Evolutionary conservation across 2,113 vertebrate species (phyloP).

Genomic region (Arvicanthis niloticus): DNA sequence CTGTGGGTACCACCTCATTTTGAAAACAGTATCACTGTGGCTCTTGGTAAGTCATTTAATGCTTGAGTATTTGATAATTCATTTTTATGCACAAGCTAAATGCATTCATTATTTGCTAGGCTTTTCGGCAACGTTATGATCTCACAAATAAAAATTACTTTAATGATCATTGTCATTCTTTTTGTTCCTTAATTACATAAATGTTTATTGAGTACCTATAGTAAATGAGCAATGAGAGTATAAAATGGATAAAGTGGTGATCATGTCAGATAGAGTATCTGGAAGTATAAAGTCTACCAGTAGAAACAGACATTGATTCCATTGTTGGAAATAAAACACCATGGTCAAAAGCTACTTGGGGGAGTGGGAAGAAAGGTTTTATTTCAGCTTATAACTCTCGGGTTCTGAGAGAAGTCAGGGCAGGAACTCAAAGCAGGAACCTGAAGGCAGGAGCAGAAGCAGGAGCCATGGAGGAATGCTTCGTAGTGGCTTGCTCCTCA

Average conservation of each 20-base stretch:
- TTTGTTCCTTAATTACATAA: conserved; percentile 7
- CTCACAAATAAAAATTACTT: conserved; percentile 17
- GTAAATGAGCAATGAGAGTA: not conserved
- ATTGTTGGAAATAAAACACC: not conserved
- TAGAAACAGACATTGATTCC: not conserved
- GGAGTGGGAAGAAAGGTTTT: not conserved
- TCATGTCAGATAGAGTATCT: not conserved
- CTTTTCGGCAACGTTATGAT: not conserved
- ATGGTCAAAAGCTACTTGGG: not conserved
- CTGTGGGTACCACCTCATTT: not conserved
- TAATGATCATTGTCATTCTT: not conserved
- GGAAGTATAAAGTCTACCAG: not conserved
- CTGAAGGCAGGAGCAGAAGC: not conserved
- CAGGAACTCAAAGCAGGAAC: not conserved
- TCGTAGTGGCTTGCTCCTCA: not conserved
- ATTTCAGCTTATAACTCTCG: not conserved
- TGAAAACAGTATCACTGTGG: not conserved
- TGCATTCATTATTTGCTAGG: not conserved
- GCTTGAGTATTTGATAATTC: not conserved
- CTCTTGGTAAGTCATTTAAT: not conserved
- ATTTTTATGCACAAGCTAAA: not conserved
- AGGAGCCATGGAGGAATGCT: not conserved
- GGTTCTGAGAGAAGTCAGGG: not conserved
- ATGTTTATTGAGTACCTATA: not conserved
- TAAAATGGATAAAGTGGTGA: not conserved